Conservation (phyloP, 1,140 invertebrate species). For the Spodoptera litura region DNA sequence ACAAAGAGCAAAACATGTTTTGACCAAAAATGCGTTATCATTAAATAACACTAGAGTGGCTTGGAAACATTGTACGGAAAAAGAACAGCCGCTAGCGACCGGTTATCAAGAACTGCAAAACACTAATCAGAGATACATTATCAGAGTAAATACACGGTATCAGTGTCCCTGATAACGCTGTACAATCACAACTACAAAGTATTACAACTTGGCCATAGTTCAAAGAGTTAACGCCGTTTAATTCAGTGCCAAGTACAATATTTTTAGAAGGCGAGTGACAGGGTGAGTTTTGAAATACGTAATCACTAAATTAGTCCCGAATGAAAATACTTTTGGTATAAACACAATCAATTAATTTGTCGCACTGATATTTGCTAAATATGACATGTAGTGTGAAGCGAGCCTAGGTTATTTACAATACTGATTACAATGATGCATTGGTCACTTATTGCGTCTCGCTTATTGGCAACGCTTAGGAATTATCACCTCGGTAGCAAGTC, state of each 20-base stretch:
- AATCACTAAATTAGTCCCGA: slow-evolving; percentile 61
- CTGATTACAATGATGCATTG: slow-evolving; percentile 1
- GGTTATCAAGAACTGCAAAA: slow-evolving; percentile 29
- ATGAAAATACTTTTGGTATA: slow-evolving; percentile 34
- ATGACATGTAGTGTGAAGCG: neutral
- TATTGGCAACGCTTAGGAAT: slow-evolving; percentile 20
- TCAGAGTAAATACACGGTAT: slow-evolving; percentile 40
- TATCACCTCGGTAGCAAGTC: slow-evolving; percentile 19
- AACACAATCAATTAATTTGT: slow-evolving; percentile 43
- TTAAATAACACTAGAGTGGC: neutral
- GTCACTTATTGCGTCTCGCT: slow-evolving; percentile 1
- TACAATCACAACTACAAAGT: slow-evolving; percentile 30
- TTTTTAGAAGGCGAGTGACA: slow-evolving; percentile 77
- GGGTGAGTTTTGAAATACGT: slow-evolving; percentile 64
- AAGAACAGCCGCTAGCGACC: neutral
- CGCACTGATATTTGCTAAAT: slow-evolving; percentile 13
- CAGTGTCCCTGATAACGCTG: slow-evolving; percentile 36
- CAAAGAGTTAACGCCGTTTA: slow-evolving; percentile 77
- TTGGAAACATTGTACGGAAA: neutral
- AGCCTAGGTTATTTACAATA: slow-evolving; percentile 6
- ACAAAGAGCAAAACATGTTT: neutral
- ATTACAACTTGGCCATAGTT: slow-evolving; percentile 71
- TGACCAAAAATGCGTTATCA: neutral
- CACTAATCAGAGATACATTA: slow-evolving; percentile 37
- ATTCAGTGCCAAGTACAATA: slow-evolving; percentile 80